Percentiles rank a stretch among this genome's conserved stretches.
These are phyloP conservation scores for Aviceda subcristata DNA, from an alignment of 2,113 vertebrate genomes.

Conservation along the genomic window DNA sequence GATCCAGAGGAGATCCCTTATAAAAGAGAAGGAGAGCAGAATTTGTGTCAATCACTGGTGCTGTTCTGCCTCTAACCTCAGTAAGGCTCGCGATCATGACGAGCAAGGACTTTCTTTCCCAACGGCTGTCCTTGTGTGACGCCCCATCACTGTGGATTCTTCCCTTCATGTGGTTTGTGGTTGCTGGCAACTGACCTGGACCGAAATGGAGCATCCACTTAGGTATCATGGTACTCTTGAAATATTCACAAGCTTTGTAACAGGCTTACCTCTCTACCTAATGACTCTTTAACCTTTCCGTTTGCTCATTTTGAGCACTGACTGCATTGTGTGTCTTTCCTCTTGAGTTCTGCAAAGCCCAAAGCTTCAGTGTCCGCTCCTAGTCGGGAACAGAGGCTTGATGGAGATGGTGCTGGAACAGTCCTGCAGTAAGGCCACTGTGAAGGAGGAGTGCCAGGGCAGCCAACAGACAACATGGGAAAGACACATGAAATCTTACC, in stretches of 20 bases:
- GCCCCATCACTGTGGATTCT: background rate
- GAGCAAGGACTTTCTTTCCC: background rate
- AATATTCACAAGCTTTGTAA: background rate
- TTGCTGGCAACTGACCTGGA: background rate
- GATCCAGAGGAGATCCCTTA: background rate
- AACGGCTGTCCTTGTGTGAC: background rate
- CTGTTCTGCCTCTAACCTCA: background rate
- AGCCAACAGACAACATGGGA: background rate
- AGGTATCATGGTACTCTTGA: background rate
- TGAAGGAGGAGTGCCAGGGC: background rate
- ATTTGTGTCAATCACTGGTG: background rate
- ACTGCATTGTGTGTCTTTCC: background rate
- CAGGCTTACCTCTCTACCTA: background rate
- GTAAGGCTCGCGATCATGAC: background rate
- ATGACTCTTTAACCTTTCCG: background rate
- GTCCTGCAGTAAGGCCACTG: background rate
- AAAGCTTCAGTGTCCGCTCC: background rate
- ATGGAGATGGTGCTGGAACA: background rate
- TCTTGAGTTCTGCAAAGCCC: background rate
- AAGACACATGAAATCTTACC: background rate
- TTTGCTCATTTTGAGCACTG: background rate
- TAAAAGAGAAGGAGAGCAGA: background rate
- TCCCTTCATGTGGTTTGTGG: background rate
- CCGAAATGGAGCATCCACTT: background rate
- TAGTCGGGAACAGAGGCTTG: background rate